Conservation (phyloP, 2,797 vertebrate species). For the Chaetophractus vellerosus region DNA sequence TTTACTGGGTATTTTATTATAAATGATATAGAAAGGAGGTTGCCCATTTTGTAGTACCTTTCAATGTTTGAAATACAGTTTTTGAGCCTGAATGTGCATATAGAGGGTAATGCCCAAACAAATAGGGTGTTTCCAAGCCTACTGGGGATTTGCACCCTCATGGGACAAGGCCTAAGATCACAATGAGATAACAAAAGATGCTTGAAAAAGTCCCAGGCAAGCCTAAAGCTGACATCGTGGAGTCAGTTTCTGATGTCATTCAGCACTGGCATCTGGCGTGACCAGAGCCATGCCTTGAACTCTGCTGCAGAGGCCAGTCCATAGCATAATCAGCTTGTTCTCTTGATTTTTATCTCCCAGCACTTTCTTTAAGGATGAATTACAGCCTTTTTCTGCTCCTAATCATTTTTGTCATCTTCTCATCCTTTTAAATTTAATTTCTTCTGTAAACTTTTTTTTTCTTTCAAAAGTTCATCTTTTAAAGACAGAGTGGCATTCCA, state of each 20-base stretch:
- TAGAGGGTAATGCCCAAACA: no score
- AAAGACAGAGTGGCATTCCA: conserved; percentile 25
- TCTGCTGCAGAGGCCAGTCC: background rate
- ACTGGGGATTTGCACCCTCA: background rate
- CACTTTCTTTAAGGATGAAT: conserved; percentile 41
- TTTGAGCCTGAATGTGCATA: background rate
- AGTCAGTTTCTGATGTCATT: background rate
- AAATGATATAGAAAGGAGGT: background rate
- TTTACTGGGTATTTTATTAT: conserved; percentile 31
- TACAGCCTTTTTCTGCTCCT: conserved; percentile 32
- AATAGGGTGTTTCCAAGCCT: background rate
- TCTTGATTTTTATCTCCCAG: background rate
- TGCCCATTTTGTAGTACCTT: background rate
- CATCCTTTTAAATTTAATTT: conserved; percentile 71
- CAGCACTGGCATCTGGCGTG: background rate
- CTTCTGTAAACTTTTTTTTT: conserved; percentile 7
- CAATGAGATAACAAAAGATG: background rate
- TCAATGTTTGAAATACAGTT: background rate
- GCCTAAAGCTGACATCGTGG: background rate
- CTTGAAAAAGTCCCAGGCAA: background rate
- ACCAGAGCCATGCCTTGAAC: conserved; percentile 4
- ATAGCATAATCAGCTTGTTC: background rate
- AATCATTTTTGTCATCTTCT: conserved; percentile 35
- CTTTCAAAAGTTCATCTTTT: conserved; percentile 45
- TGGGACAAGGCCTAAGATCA: background rate